Conservation (phyloP, 2,797 vertebrate genomes). For the Acipenser oxyrinchus region DNA sequence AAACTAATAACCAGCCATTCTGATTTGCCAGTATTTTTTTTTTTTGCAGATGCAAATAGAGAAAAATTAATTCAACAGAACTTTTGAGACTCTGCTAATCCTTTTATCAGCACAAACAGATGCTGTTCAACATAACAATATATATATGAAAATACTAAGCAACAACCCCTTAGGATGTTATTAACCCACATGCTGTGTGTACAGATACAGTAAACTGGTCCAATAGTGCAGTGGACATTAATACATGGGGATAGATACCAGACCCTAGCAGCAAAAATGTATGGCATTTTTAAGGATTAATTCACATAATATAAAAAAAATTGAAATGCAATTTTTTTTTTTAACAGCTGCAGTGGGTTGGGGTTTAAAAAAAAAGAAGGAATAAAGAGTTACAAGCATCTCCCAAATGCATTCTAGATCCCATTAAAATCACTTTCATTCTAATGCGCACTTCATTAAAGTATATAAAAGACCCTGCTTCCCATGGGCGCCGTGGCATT, state of each 20-base stretch:
- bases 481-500: conserved; percentile 32
- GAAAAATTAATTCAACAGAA: conserved; percentile 29
- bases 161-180: not conserved
- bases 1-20: not conserved
- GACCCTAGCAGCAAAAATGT: too few relatives aligned
- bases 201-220: too few relatives aligned
- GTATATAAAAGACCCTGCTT: conserved; percentile 44
- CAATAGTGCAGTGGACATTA: too few relatives aligned
- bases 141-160: conserved; percentile 16
- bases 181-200: too few relatives aligned
- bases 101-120: conserved; percentile 57
- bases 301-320: too few relatives aligned
- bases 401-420: conserved; percentile 56
- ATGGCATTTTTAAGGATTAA: too few relatives aligned
- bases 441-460: conserved; percentile 59
- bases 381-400: conserved; percentile 38
- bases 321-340: too few relatives aligned
- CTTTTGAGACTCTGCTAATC: conserved; percentile 52
- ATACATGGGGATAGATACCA: too few relatives aligned
- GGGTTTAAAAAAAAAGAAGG: not conserved
- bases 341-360: not conserved
- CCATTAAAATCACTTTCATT: conserved; percentile 63
- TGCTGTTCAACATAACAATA: conserved; percentile 60
- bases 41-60: not conserved
- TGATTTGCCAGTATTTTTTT: not conserved